Percentiles rank a stretch among this genome's conserved stretches.
These are phyloP conservation scores for cat (Felis catus) DNA, from an alignment of 2,113 vertebrate species.

Conservation along the genomic window DNA sequence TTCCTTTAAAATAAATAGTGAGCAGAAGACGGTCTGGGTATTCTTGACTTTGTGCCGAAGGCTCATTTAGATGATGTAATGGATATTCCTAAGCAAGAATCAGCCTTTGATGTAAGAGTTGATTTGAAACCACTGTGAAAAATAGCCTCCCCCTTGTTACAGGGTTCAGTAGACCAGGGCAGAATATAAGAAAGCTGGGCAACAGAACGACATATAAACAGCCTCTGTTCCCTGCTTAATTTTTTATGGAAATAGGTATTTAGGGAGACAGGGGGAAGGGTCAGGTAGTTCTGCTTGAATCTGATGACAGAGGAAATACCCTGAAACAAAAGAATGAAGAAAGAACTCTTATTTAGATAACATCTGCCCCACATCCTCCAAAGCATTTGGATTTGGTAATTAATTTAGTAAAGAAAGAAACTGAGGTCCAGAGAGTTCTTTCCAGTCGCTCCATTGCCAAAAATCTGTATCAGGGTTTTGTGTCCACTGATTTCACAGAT, in stretches of 20 bases:
- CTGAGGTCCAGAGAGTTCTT: neutral
- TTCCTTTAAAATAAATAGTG: neutral
- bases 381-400: conserved; percentile 3
- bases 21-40: neutral
- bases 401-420: conserved; percentile 30
- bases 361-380: neutral
- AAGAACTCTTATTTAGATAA: neutral
- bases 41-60: neutral
- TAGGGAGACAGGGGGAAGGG: neutral
- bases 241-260: neutral
- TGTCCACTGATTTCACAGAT: conserved; percentile 34
- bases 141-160: neutral
- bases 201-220: neutral
- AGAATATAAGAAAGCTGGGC: neutral
- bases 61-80: neutral
- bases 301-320: neutral
- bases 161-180: neutral
- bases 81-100: neutral
- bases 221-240: neutral
- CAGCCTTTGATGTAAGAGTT: neutral
- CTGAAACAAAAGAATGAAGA: neutral
- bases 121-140: neutral
- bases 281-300: neutral
- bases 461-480: neutral
- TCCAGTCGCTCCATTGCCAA: neutral